Evolutionary conservation across 2,113 vertebrate genomes (phyloP).

Genomic region (Amazona vittata): DNA sequence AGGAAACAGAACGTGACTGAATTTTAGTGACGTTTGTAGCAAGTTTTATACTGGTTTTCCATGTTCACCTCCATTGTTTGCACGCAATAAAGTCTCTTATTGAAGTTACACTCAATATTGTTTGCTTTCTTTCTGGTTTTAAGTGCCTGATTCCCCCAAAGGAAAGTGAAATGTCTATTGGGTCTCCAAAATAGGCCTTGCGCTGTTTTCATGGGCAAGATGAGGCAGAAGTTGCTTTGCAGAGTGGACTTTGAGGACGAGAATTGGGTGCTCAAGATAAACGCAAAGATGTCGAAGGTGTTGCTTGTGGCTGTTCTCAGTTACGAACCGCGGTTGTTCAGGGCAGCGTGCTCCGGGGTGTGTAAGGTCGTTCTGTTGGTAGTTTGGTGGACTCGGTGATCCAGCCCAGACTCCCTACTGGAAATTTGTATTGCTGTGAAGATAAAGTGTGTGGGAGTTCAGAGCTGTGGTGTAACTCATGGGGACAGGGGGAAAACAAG

Average conservation of each 20-base stretch:
- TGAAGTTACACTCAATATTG: background rate
- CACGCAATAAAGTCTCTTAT: background rate
- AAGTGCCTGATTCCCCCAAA: background rate
- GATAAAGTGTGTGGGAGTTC: background rate
- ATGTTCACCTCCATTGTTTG: background rate
- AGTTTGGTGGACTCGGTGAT: background rate
- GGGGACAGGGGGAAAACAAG: background rate
- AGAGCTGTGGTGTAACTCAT: background rate
- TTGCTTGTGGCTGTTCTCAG: background rate
- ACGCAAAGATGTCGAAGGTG: background rate
- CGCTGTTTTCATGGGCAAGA: rapidly evolving
- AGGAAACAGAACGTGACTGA: background rate
- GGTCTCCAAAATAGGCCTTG: background rate
- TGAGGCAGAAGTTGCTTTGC: background rate
- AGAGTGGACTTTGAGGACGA: background rate
- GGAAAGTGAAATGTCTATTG: background rate
- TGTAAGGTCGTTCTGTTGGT: background rate
- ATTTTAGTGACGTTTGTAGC: background rate
- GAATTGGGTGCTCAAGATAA: background rate
- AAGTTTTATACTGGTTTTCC: background rate
- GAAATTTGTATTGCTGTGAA: background rate
- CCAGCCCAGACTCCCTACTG: background rate
- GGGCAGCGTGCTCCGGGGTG: background rate
- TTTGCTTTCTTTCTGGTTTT: background rate
- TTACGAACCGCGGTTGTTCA: background rate